phyloP scores from a whole-genome alignment of 2,888 invertebrate species.

The Drosophila prostipennis region DNA sequence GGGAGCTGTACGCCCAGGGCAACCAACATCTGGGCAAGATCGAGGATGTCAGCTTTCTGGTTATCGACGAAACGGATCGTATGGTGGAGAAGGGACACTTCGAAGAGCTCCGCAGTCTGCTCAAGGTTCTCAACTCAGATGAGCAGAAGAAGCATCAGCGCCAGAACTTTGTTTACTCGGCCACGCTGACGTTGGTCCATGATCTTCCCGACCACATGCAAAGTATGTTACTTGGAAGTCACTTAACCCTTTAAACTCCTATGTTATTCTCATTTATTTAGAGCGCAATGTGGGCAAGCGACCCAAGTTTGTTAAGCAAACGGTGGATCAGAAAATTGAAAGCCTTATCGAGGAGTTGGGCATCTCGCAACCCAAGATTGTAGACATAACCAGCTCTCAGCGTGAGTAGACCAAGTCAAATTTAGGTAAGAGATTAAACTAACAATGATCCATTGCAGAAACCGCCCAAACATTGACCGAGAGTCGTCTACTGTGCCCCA shows the following conservation, averaged over 20 bases:
- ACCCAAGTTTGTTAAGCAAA: slow-evolving; percentile 87
- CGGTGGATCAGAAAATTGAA: slow-evolving; percentile 90
- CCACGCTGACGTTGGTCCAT: slow-evolving; percentile 96
- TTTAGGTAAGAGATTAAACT: no score
- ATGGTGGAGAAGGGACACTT: slow-evolving; percentile 99
- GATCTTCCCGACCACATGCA: slow-evolving; percentile 91
- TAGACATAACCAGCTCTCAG: slow-evolving; percentile 93
- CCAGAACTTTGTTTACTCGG: slow-evolving; percentile 98
- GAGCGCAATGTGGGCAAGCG: slow-evolving; percentile 81
- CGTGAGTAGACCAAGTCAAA: slow-evolving; percentile 83
- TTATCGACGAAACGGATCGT: slow-evolving; percentile 99
- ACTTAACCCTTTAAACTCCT: not conserved
- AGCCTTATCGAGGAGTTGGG: slow-evolving; percentile 92
- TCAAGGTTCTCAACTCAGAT: slow-evolving; percentile 92
- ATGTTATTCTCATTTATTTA: slow-evolving; percentile 30
- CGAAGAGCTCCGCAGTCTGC: slow-evolving; percentile 92
- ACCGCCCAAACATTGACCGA: slow-evolving; percentile 94
- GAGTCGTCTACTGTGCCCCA: slow-evolving; percentile 90
- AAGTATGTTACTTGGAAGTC: slow-evolving; percentile 81
- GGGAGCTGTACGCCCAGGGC: slow-evolving; percentile 95
- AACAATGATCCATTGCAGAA: slow-evolving; percentile 84
- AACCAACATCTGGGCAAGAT: slow-evolving; percentile 91
- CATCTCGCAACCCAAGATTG: slow-evolving; percentile 94
- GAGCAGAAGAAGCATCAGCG: slow-evolving; percentile 86
- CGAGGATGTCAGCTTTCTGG: slow-evolving; percentile 91